These are phyloP conservation scores for Casuarius casuarius DNA, from an alignment of 2,113 vertebrate genomes.

Conservation along the genomic window DNA sequence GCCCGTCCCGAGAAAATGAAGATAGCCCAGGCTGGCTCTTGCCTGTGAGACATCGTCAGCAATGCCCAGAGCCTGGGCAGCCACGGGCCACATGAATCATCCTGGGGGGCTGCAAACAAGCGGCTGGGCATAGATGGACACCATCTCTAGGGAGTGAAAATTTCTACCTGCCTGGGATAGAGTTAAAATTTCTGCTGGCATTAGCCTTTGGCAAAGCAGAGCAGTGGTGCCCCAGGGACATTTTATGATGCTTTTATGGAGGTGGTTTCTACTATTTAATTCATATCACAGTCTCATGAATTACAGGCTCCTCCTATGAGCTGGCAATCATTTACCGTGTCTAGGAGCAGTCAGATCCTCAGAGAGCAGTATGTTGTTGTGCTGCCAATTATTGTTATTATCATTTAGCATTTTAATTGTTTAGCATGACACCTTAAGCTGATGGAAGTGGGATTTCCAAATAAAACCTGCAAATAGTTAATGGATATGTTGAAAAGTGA, in stretches of 20 bases:
- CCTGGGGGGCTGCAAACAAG: background rate
- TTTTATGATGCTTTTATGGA: background rate
- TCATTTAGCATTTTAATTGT: constrained; percentile 23
- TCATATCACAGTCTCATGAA: background rate
- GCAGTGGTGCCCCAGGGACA: background rate
- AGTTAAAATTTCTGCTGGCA: background rate
- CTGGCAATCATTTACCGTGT: background rate
- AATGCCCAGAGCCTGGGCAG: too few relatives aligned
- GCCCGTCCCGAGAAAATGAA: background rate
- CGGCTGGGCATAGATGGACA: background rate
- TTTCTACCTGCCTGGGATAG: background rate
- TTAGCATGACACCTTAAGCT: background rate
- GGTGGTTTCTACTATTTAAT: background rate
- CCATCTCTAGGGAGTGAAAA: background rate
- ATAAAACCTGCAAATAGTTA: background rate
- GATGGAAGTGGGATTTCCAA: constrained; percentile 49
- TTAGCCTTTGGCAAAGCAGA: background rate
- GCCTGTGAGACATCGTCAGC: background rate
- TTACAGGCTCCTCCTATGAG: background rate
- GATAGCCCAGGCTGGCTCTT: background rate
- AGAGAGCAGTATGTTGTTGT: background rate
- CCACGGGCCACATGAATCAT: too few relatives aligned
- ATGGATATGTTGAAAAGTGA: constrained; percentile 1
- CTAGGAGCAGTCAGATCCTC: background rate
- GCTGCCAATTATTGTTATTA: background rate